A percentile compares a stretch with the other conserved stretches of the same genome.
These are phyloP conservation scores for Caranx melampygus DNA, from an alignment of 2,113 vertebrate genomes.

Conservation along the genomic window DNA sequence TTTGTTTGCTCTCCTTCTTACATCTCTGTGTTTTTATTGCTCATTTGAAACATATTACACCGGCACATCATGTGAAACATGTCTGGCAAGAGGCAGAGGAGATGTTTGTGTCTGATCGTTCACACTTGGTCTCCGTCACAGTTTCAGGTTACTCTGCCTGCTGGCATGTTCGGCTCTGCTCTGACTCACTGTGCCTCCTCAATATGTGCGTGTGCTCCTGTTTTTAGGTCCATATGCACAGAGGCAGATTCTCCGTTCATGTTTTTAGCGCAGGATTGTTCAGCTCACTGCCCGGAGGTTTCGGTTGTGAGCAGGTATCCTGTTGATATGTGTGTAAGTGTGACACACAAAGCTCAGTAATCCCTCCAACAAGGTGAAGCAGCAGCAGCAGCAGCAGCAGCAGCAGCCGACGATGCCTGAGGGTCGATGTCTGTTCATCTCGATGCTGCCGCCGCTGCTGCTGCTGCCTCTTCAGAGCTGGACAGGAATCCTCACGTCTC, in stretches of 20 bases:
- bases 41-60: slow-evolving; percentile 60
- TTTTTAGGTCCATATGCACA: slow-evolving; percentile 3
- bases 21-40: slow-evolving; percentile 51
- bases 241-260: background rate
- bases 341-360: slow-evolving; percentile 62
- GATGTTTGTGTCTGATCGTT: slow-evolving; percentile 50
- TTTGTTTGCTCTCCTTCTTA: slow-evolving; percentile 60
- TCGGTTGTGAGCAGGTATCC: slow-evolving; percentile 37
- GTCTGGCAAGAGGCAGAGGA: slow-evolving; percentile 41
- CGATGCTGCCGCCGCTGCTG: slow-evolving; percentile 4
- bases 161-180: slow-evolving; percentile 46
- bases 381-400: slow-evolving; percentile 38
- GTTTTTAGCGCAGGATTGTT: background rate
- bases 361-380: slow-evolving; percentile 63
- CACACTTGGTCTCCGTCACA: slow-evolving; percentile 33
- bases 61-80: slow-evolving; percentile 59
- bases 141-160: slow-evolving; percentile 52
- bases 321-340: slow-evolving; percentile 54
- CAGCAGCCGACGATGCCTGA: slow-evolving; percentile 39
- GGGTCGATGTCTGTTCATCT: slow-evolving; percentile 58
- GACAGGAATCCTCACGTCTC: slow-evolving; percentile 35
- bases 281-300: slow-evolving; percentile 4
- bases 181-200: slow-evolving; percentile 52
- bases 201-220: slow-evolving; percentile 43
- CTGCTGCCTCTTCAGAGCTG: slow-evolving; percentile 1